Conservation (phyloP, 2,888 invertebrate species). For the Eristalinus aeneus region DNA sequence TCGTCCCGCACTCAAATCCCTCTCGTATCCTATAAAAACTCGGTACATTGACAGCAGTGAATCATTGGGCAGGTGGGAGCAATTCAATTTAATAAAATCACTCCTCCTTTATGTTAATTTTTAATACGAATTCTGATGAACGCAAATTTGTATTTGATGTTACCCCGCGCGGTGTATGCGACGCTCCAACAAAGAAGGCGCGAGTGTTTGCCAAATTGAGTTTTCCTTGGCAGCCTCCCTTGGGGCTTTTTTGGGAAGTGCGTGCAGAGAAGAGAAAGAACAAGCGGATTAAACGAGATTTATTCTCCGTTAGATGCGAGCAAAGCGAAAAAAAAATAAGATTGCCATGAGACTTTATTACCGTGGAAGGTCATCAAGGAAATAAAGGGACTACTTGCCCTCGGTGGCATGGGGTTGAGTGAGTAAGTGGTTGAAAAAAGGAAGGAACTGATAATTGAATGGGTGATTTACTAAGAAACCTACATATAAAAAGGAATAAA, state of each 20-base stretch:
- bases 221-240: background rate
- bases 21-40: background rate
- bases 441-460: background rate
- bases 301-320: background rate
- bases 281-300: background rate
- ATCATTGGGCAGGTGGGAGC: conserved; percentile 2
- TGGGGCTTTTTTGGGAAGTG: too few species aligned
- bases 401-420: background rate
- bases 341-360: background rate
- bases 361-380: background rate
- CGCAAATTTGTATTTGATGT: conserved; percentile 19
- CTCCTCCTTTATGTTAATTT: background rate
- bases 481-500: too few species aligned
- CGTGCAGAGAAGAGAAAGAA: background rate
- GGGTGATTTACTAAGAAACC: too few species aligned
- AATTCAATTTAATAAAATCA: conserved; percentile 4
- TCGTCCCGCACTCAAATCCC: background rate
- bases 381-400: background rate
- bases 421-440: background rate
- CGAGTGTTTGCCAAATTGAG: background rate
- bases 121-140: conserved; percentile 30
- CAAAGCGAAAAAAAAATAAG: background rate
- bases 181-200: background rate
- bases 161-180: background rate
- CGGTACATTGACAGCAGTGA: background rate